A percentile compares a stretch with the other conserved stretches of the same genome.
Evolutionary conservation across 2,888 invertebrate species (phyloP).

Genomic region (Cephus spinipes): DNA sequence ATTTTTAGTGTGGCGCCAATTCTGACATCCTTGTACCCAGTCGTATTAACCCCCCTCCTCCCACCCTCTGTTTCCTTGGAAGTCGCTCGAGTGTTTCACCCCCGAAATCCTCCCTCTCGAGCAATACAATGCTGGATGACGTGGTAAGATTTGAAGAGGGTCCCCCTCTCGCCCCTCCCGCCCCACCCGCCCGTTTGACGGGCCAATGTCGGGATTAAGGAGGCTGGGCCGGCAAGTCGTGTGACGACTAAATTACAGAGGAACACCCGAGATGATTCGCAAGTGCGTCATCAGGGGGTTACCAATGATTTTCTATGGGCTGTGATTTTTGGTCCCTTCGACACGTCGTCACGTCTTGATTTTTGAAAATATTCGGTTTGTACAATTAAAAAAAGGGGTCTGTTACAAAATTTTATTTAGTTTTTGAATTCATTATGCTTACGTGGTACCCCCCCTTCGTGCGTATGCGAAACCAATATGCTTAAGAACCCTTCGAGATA

Average conservation of each 20-base stretch:
- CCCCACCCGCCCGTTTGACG: neutral
- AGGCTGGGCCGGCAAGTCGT: neutral
- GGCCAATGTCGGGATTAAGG: neutral
- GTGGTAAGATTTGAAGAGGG: slow-evolving; percentile 17
- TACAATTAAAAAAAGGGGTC: neutral
- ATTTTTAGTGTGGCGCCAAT: neutral
- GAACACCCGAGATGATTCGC: neutral
- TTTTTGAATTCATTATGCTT: neutral
- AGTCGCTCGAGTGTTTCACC: neutral
- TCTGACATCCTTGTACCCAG: neutral
- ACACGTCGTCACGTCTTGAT: neutral
- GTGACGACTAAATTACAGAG: slow-evolving; percentile 9
- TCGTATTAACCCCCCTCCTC: neutral
- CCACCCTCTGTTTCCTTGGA: slow-evolving; percentile 4
- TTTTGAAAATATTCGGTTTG: neutral
- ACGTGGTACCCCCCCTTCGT: neutral
- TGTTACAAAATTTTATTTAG: neutral
- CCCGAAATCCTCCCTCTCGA: neutral
- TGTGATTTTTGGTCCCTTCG: neutral
- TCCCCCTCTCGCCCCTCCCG: neutral
- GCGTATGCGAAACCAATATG: neutral
- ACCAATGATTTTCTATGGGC: neutral
- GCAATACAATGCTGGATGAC: slow-evolving; percentile 18
- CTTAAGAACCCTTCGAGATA: neutral
- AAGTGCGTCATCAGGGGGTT: neutral